Percentiles rank a stretch among this genome's conserved stretches.
Evolutionary conservation across 1,140 invertebrate genomes (phyloP).

Genomic region (Drosophila littoralis): DNA sequence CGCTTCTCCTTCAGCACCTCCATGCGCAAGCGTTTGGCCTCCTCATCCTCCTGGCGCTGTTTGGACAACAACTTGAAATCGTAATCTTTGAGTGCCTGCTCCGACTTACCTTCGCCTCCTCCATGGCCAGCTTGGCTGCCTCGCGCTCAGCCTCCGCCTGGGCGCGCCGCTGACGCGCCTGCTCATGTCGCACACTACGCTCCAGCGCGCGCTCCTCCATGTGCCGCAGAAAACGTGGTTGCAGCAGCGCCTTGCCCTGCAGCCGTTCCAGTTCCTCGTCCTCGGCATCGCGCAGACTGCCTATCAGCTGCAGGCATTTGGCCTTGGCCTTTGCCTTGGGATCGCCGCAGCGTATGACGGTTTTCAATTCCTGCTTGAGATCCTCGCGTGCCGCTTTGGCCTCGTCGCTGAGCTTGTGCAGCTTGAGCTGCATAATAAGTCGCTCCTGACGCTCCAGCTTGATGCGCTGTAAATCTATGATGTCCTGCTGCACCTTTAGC

Average conservation of each 20-base stretch:
- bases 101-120: constrained; percentile 84
- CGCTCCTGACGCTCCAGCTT: constrained; percentile 88
- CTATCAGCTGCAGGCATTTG: constrained; percentile 86
- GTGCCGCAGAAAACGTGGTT: constrained; percentile 87
- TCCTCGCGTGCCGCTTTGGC: constrained; percentile 86
- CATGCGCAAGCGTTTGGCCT: constrained; percentile 86
- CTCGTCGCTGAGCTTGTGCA: constrained; percentile 87
- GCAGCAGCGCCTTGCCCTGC: constrained; percentile 85
- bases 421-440: constrained; percentile 87
- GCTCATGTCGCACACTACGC: constrained; percentile 86
- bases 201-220: constrained; percentile 88
- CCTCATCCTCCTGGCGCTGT: constrained; percentile 85
- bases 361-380: constrained; percentile 86
- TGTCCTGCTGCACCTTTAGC: constrained; percentile 87
- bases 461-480: constrained; percentile 87
- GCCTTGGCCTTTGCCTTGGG: constrained; percentile 86
- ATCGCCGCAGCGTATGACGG: constrained; percentile 86
- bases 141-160: constrained; percentile 87
- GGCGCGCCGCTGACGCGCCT: constrained; percentile 86
- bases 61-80: not conserved
- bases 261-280: constrained; percentile 81
- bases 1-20: constrained; percentile 86
- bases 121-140: constrained; percentile 85
- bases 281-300: constrained; percentile 82
- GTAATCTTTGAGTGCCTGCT: not conserved